Percentiles rank a stretch among this genome's conserved stretches.
Evolutionary conservation across 2,888 invertebrate species (phyloP).

Genomic region (Spilarctia lutea): DNA sequence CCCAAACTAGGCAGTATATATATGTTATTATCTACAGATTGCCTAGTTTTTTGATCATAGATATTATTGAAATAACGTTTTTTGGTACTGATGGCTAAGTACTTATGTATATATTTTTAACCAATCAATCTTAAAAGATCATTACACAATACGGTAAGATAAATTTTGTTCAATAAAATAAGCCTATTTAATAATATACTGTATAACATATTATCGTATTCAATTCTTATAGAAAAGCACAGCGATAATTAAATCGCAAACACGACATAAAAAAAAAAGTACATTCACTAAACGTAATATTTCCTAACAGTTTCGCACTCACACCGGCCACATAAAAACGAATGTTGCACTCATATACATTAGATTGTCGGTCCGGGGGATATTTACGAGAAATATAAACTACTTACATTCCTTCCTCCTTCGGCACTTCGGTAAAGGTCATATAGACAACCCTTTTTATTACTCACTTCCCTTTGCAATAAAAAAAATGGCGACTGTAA

Average conservation of each 20-base stretch:
- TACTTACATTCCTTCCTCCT: constrained; percentile 29
- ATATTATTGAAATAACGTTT: no score
- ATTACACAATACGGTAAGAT: background rate
- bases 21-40: no score
- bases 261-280: background rate
- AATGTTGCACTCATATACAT: constrained; percentile 35
- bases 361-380: constrained; percentile 31
- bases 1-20: no score
- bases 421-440: constrained; percentile 36
- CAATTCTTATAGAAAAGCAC: background rate
- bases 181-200: background rate
- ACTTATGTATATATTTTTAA: background rate
- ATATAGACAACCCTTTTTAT: constrained; percentile 39
- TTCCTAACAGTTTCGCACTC: no score
- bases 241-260: background rate
- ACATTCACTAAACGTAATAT: background rate
- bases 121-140: background rate
- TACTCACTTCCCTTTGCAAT: constrained; percentile 32
- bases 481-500: constrained; percentile 21
- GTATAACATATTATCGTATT: background rate
- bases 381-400: constrained; percentile 51
- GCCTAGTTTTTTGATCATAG: no score
- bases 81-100: no score
- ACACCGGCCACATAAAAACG: constrained; percentile 25
- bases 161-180: background rate